phyloP scores from a whole-genome alignment of 2,113 vertebrate genomes.

The Chitala chitala region DNA sequence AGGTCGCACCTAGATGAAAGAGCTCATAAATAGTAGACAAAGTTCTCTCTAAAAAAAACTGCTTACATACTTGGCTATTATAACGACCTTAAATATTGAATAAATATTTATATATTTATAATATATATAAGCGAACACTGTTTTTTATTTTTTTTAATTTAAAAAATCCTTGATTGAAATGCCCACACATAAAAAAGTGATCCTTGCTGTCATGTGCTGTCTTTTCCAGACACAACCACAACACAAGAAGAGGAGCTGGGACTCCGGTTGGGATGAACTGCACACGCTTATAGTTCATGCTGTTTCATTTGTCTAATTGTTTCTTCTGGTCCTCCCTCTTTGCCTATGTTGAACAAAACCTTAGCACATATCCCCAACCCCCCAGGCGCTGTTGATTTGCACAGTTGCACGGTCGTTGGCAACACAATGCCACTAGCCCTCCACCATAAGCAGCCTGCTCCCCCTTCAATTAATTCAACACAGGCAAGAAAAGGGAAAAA shows the following conservation, averaged over 20 bases:
- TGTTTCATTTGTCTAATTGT: slow-evolving; percentile 47
- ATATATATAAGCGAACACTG: slow-evolving; percentile 74
- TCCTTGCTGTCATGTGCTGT: slow-evolving; percentile 55
- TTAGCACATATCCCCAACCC: slow-evolving; percentile 63
- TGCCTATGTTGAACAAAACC: slow-evolving; percentile 77
- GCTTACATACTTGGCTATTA: slow-evolving; percentile 77
- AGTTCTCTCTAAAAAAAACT: slow-evolving; percentile 69
- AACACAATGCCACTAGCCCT: background rate
- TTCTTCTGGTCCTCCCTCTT: slow-evolving; percentile 56
- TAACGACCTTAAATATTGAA: slow-evolving; percentile 77
- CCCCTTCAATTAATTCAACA: slow-evolving; percentile 68
- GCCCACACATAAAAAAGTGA: slow-evolving; percentile 75
- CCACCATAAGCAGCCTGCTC: slow-evolving; percentile 40
- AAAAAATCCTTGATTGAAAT: slow-evolving; percentile 75
- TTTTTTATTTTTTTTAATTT: slow-evolving; percentile 70
- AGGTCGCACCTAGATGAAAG: slow-evolving; percentile 62
- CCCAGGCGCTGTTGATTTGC: slow-evolving; percentile 70
- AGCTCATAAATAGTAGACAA: slow-evolving; percentile 73
- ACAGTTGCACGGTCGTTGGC: slow-evolving; percentile 33
- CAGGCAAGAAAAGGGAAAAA: slow-evolving; percentile 70
- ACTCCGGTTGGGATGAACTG: slow-evolving; percentile 59
- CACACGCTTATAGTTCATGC: slow-evolving; percentile 57
- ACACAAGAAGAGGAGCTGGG: slow-evolving; percentile 62
- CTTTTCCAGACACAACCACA: slow-evolving; percentile 43
- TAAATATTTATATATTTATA: slow-evolving; percentile 73